Percentiles rank a stretch among this genome's conserved stretches.
Evolutionary conservation across 2,113 vertebrate genomes (phyloP).

Genomic region (Oreochromis spilurus): DNA sequence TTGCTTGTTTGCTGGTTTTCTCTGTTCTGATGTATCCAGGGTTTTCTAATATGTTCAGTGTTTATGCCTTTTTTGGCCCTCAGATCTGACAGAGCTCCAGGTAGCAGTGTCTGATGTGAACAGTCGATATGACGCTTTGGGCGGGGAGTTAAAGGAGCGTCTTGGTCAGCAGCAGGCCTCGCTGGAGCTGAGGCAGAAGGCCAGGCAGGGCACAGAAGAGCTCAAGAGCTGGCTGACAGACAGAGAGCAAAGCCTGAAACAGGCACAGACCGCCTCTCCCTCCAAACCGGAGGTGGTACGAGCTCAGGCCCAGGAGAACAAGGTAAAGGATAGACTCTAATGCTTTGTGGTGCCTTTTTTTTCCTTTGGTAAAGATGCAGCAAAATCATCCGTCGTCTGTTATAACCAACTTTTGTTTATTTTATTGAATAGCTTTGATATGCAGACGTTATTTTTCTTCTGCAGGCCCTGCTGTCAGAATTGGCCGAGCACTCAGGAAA

Average conservation of each 20-base stretch:
- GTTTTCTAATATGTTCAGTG: neutral
- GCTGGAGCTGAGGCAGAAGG: conserved; percentile 77
- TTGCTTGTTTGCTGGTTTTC: neutral
- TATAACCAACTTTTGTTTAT: accelerated
- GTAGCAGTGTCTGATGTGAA: conserved; percentile 85
- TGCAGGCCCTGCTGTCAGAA: conserved; percentile 86
- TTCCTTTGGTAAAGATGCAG: neutral
- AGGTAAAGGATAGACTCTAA: conserved; percentile 69
- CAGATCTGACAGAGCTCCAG: conserved; percentile 95
- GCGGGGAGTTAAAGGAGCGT: conserved; percentile 73
- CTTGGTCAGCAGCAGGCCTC: conserved; percentile 73
- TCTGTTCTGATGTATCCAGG: neutral
- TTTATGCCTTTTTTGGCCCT: neutral
- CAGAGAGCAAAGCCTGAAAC: conserved; percentile 77
- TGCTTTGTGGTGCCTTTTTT: neutral
- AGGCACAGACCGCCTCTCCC: conserved; percentile 77
- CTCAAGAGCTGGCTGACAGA: conserved; percentile 60
- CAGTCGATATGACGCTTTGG: conserved; percentile 79
- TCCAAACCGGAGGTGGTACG: conserved; percentile 83
- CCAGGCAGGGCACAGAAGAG: conserved; percentile 73
- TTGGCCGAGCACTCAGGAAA: conserved; percentile 83
- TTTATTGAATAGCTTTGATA: neutral
- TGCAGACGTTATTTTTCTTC: neutral
- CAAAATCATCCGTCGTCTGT: neutral
- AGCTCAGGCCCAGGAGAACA: conserved; percentile 90